Evolutionary conservation across 1,140 invertebrate genomes (phyloP).

Genomic region (Coelopa frigida): DNA sequence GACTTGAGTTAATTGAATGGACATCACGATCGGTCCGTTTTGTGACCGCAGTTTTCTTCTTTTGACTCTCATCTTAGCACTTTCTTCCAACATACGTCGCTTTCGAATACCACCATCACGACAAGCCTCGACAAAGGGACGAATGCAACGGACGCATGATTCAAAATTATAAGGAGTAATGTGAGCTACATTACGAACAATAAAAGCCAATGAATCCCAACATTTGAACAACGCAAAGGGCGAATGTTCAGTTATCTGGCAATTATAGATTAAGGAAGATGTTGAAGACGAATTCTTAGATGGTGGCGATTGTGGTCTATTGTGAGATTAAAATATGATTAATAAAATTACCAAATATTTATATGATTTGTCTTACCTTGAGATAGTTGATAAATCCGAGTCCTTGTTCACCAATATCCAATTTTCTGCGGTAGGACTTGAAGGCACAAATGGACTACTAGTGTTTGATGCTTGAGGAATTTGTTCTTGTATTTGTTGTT

Average conservation of each 20-base stretch:
- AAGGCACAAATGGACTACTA: conserved; percentile 13
- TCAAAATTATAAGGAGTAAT: conserved; percentile 92
- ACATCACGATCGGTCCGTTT: conserved; percentile 18
- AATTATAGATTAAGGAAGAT: conserved; percentile 32
- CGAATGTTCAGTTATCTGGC: conserved; percentile 70
- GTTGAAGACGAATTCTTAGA: conserved; percentile 53
- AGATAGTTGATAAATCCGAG: conserved; percentile 31
- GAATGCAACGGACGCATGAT: conserved; percentile 80
- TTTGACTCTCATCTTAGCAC: neutral
- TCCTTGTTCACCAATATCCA: conserved; percentile 45
- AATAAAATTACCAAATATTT: neutral
- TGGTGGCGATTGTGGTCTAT: conserved; percentile 39
- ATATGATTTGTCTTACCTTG: conserved; percentile 21
- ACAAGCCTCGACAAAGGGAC: conserved; percentile 89
- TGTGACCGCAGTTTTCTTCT: neutral
- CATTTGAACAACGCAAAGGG: conserved; percentile 77
- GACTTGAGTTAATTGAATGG: no score
- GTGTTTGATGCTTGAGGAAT: conserved; percentile 6
- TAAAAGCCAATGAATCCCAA: conserved; percentile 85
- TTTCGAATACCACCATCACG: conserved; percentile 50
- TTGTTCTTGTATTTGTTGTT: conserved; percentile 7
- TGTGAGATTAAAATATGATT: neutral
- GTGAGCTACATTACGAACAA: conserved; percentile 91
- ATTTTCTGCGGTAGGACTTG: conserved; percentile 38
- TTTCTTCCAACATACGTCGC: conserved; percentile 25